A percentile compares a stretch with the other conserved stretches of the same genome.
phyloP scores from a whole-genome alignment of 2,113 vertebrate species.

The Psettodes erumei region DNA sequence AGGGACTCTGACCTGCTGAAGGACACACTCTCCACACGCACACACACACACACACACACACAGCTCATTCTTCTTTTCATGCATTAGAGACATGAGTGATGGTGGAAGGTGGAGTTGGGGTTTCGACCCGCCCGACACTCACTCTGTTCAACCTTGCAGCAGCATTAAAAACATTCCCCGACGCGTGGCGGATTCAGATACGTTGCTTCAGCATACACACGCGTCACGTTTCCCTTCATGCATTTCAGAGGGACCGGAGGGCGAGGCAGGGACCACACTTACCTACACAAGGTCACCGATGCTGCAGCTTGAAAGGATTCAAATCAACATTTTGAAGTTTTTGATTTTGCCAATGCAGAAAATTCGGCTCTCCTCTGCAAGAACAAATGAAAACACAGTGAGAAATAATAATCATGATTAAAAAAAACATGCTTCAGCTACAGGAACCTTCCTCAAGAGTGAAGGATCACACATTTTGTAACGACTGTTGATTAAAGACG shows the following conservation, averaged over 20 bases:
- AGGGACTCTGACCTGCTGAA: slow-evolving; percentile 45
- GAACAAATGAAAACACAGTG: not conserved
- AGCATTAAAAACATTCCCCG: slow-evolving; percentile 2
- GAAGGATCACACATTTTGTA: not conserved
- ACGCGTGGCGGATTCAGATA: not conserved
- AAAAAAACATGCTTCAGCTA: not conserved
- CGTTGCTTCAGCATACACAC: not conserved
- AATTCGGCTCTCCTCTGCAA: not conserved
- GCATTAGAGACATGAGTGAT: slow-evolving; percentile 46
- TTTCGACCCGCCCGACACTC: slow-evolving; percentile 21
- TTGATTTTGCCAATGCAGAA: not conserved
- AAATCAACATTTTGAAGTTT: slow-evolving; percentile 33
- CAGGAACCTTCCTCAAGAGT: not conserved
- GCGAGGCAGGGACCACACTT: slow-evolving; percentile 1
- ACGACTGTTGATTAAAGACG: not conserved
- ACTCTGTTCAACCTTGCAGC: slow-evolving; percentile 17
- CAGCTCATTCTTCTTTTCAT: slow-evolving; percentile 39
- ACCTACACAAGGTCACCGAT: slow-evolving; percentile 25
- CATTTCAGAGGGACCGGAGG: slow-evolving; percentile 18
- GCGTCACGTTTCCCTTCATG: not conserved
- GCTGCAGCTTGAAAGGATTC: not conserved
- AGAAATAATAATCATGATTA: not conserved
- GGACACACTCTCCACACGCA: slow-evolving; percentile 44
- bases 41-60: slow-evolving; percentile 21
- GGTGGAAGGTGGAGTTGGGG: slow-evolving; percentile 29